Base-by-base conservation (phyloP, 35 echinoderm and acorn worm genomes). In the Stichopus chloronotus region DNA sequence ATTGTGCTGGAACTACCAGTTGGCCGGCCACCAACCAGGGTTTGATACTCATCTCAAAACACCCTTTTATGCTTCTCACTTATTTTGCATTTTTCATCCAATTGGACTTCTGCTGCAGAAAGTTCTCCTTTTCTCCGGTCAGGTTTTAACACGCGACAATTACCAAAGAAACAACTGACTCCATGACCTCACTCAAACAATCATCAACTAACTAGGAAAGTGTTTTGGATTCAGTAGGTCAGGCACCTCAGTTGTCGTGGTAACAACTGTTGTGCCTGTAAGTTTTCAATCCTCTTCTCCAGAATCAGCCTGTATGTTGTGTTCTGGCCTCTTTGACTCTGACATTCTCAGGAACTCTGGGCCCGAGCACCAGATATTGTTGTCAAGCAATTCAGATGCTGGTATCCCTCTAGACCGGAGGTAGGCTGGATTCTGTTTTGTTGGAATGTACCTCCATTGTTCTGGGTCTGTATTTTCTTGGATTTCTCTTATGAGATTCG, bases 401-500 rank as follows among this genome's bases (percentile, higher is more conserved):
- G 12, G 10, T 9, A 81, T 81, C 12, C 79, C 79, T 14, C 22
- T 84, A 79, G 91, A 7, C 90, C 76, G n/a, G 4, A 92, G 12
- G 30, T 92, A 78, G 21, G 91, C 91, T 13, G 91, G 78, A 53
- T 92, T 92, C 9, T 52, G 6, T 7, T 92, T 81, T 9, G 72
- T 81, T 5, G 90, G 90, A 7, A 92, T 76, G 23, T 92, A 81
- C 17, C 57, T 92, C 90, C 90, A 92, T 55, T 92, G 90, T 8
- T 57, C 6, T 57, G 90, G 90, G 8, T 92, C 57, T 53, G 90
- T 80, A 6, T 10, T 58, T 9, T 55, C 92, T 17, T 93, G 92
- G 56, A 93, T 93, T 43, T 93, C 92, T 4, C 80, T 83, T 13
- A 93, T 52, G 56, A 63, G 57, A 83, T 93, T 63, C 19, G 92